These are phyloP conservation scores for Silvanus unidentatus DNA, from an alignment of 2,888 invertebrate species.

Conservation along the genomic window DNA sequence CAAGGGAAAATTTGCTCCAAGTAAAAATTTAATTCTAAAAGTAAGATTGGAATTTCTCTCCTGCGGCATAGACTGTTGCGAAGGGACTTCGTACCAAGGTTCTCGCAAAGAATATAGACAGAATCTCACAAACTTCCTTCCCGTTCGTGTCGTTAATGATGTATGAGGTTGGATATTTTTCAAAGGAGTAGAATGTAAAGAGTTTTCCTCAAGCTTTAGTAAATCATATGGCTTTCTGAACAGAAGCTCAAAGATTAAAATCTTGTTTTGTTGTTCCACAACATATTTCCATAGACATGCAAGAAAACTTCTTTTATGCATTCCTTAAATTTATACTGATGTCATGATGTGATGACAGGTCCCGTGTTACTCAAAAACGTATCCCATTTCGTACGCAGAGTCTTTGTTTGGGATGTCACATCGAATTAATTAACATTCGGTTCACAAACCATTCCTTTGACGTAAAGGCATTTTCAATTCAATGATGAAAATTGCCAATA, in stretches of 20 bases:
- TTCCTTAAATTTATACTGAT: background rate
- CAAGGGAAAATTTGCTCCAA: background rate
- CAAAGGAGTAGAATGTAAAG: constrained; percentile 27
- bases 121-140: constrained; percentile 22
- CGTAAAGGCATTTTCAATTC: too few species aligned
- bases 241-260: constrained; percentile 27
- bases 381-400: too few species aligned
- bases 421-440: too few species aligned
- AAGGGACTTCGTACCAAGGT: background rate
- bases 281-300: background rate
- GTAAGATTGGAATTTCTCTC: constrained; percentile 3
- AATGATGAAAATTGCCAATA: too few species aligned
- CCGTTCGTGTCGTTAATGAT: constrained; percentile 30
- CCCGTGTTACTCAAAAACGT: too few species aligned
- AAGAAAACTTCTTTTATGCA: background rate
- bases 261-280: constrained; percentile 18
- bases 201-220: constrained; percentile 24
- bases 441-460: too few species aligned
- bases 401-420: too few species aligned
- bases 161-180: constrained; percentile 30
- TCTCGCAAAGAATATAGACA: constrained; percentile 15
- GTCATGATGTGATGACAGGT: constrained; percentile 9
- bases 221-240: constrained; percentile 28
- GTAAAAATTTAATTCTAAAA: background rate
- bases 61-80: constrained; percentile 5